Conservation (phyloP, 2,888 invertebrate genomes). For the Acanthosepion lycidas region DNA sequence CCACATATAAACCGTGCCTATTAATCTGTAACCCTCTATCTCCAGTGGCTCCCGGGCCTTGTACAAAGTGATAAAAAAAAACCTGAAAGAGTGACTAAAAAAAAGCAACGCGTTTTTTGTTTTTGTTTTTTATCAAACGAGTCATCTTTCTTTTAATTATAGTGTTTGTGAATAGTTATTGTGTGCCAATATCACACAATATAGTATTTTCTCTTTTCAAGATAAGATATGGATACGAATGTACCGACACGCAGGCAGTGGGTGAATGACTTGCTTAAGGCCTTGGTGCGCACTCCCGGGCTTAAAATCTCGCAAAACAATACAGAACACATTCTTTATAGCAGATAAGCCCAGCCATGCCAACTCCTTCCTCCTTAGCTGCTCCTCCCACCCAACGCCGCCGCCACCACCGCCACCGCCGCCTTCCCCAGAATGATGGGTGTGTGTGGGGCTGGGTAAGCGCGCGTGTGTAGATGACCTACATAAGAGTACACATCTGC, state of each 20-base stretch:
- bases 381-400: not conserved
- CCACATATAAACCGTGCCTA: too few relatives aligned
- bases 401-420: not conserved
- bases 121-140: too few relatives aligned
- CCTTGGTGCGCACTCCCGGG: not conserved
- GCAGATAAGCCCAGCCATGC: not conserved
- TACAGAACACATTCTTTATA: not conserved
- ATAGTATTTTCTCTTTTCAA: too few relatives aligned
- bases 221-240: not conserved
- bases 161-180: too few relatives aligned
- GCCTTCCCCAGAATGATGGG: too few relatives aligned
- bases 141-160: too few relatives aligned
- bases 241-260: not conserved
- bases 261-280: not conserved
- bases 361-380: not conserved
- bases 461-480: not conserved
- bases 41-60: too few relatives aligned
- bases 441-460: not conserved
- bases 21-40: too few relatives aligned
- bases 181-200: too few relatives aligned
- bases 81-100: too few relatives aligned
- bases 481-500: conserved; percentile 33
- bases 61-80: too few relatives aligned
- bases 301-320: not conserved
- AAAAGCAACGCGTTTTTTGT: too few relatives aligned